Evolutionary conservation across 2,113 vertebrate genomes (phyloP).

Genomic region (Takifugu bimaculatus): DNA sequence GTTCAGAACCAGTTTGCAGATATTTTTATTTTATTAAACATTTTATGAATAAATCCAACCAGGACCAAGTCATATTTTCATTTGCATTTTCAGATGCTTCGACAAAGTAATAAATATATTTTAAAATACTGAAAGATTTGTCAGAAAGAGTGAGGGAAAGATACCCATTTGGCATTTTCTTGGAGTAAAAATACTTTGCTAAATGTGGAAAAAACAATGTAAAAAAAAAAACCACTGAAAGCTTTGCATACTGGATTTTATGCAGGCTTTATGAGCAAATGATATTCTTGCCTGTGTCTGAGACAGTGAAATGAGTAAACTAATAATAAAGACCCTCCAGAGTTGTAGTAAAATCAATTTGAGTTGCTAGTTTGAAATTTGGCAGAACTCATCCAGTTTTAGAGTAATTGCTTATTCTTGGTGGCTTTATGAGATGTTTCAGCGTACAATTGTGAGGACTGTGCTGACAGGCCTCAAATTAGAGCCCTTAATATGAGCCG

Average conservation of each 20-base stretch:
- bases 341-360: slow-evolving; percentile 21
- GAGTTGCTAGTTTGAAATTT: slow-evolving; percentile 14
- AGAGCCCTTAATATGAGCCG: slow-evolving; percentile 38
- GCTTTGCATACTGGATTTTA: neutral
- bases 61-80: neutral
- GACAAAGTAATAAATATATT: neutral
- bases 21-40: slow-evolving; percentile 37
- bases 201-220: too few species aligned
- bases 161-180: too few species aligned
- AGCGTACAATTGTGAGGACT: slow-evolving; percentile 23
- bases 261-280: slow-evolving; percentile 9
- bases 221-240: too few species aligned
- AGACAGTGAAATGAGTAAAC: slow-evolving; percentile 16
- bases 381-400: slow-evolving; percentile 19
- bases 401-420: slow-evolving; percentile 41
- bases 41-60: neutral
- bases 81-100: neutral
- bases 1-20: neutral
- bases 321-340: slow-evolving; percentile 27
- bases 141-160: too few species aligned
- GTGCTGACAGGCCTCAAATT: slow-evolving; percentile 42
- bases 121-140: too few species aligned
- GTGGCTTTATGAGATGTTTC: slow-evolving; percentile 34
- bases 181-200: too few species aligned
- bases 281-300: slow-evolving; percentile 1